Evolutionary conservation across 2,888 invertebrate genomes (phyloP), one percentile per base, ranked within the genome.

Genomic region (Cataglyphis cursor): DNA sequence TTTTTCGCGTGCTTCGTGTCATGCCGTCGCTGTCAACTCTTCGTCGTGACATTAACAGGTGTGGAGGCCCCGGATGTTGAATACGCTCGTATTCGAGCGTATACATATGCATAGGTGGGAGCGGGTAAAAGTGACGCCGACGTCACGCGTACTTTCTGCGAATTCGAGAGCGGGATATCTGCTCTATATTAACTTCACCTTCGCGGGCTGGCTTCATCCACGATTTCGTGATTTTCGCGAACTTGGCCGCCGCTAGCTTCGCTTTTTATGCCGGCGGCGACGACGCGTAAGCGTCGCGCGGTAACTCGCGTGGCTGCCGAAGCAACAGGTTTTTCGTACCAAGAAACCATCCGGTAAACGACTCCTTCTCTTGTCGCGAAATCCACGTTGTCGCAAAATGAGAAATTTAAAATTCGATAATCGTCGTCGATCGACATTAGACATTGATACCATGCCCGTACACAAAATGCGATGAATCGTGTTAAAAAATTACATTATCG

Each of bases 271-370:
- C 64, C 62, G 85, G 59, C 81, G 74, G 41, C n/a, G 57, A 57
- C 62, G 62, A 15, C 64, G 48, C 48, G 31, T 61, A 70, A 72
- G 57, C 66, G 59, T 70, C 81, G 66, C 74, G 87, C 86, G 75
- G 73, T 82, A 68, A 68, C 80, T 83, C 66, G 65, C 66, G 66
- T 68, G 84, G 80, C 73, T 51, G 80, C 73, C 82, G 90, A 91
- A 91, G 92, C 92, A 92, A 92, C 92, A 92, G 92, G 92, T 92
- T 91, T 91, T 88, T 91, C 87, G 44, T 83, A 81, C 73, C n/a
- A 83, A 66, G 85, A 85, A 88, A 89, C 83, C 65, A 76, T 83
- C 61, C 72, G 24, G 54, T 28, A n/a, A 21, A 87, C 86, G 89
- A 87, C 85, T 85, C 84, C 68, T 28, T 61, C 28, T 54, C 21